Base-by-base conservation (phyloP, 2,113 vertebrate species). In the Ciconia stormi region DNA sequence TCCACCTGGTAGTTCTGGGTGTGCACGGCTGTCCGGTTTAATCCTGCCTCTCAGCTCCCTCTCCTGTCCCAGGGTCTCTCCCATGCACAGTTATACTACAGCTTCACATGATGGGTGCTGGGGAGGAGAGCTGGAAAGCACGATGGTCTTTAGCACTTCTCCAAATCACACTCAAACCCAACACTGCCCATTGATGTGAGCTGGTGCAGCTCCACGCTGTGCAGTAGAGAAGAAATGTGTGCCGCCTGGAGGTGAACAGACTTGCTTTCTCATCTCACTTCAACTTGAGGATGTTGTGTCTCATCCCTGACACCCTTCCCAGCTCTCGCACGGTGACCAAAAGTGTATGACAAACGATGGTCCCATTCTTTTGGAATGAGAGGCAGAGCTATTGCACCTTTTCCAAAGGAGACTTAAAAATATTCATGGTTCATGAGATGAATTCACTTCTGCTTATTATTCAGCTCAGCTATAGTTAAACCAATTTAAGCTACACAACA, bases 401-500 rank as follows among this genome's bases (percentile, higher is more conserved):
- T 94, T 95, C 65, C 65, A 67, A 89, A 83, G 87, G 55, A 90
- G 90, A 92, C 92, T 97, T 94, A 55, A 82, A 93, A 89, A 87
- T 66, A 91, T 83, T 91, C 58, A n/a, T 9, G 49, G 78, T 87
- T 96, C 80, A 95, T 10, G 53, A 96, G 91, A 95, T 86, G 87
- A 96, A 96, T 96, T 94, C 79, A 34, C 92, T 95, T 92, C 97
- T 97, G 88, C 92, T 98, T 98, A 95, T 97, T 97, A 98, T 97
- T 95, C 98, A 95, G 90, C 96, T 98, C 97, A 95, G 97, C 97
- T 96, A 70, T 88, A 94, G 93, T 98, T 98, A 98, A 97, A 97
- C 94, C 98, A 98, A 98, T 97, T 98, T 97, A 97, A 97, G 88
- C 94, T 91, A 82, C 90, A 97, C 97, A 98, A 98, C 97, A 97